These are phyloP conservation scores for Drosophila ezoana DNA, from an alignment of 2,888 invertebrate genomes.

Conservation along the genomic window DNA sequence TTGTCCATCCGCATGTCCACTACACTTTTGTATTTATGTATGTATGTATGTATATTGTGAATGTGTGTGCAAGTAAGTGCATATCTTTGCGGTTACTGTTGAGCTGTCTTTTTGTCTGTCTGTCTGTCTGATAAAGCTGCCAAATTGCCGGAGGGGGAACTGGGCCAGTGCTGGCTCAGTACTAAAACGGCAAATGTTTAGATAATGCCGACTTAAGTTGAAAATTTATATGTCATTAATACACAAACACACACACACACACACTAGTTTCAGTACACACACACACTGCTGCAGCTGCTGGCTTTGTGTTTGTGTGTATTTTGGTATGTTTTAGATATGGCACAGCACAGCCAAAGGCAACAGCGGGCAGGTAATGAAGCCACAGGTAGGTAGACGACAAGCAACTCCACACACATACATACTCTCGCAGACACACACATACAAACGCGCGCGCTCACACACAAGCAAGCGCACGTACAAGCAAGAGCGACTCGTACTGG, in stretches of 20 bases:
- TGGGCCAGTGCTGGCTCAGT: conserved; percentile 45
- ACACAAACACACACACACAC: conserved; percentile 17
- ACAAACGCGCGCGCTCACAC: conserved; percentile 3
- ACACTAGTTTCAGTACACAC: conserved; percentile 7
- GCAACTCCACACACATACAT: conserved; percentile 41
- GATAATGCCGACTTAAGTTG: conserved; percentile 70
- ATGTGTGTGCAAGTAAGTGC: conserved; percentile 10
- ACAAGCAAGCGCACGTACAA: neutral
- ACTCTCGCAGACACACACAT: conserved; percentile 10
- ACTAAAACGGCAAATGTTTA: conserved; percentile 44
- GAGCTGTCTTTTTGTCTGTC: conserved; percentile 9
- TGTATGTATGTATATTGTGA: conserved; percentile 5
- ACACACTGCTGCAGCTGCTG: conserved; percentile 41
- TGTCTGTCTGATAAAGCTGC: conserved; percentile 40
- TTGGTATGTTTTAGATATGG: conserved; percentile 49
- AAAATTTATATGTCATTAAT: conserved; percentile 74
- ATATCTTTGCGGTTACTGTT: conserved; percentile 25
- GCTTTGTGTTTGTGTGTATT: conserved; percentile 12
- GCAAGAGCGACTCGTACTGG: conserved; percentile 33
- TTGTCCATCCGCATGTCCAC: conserved; percentile 37
- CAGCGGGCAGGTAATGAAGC: conserved; percentile 58
- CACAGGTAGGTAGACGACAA: conserved; percentile 68
- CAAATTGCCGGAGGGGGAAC: conserved; percentile 36
- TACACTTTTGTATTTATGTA: conserved; percentile 17
- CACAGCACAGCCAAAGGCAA: conserved; percentile 25